Conservation (phyloP, 2,797 vertebrate genomes). For the Synaphobranchus kaupii region DNA sequence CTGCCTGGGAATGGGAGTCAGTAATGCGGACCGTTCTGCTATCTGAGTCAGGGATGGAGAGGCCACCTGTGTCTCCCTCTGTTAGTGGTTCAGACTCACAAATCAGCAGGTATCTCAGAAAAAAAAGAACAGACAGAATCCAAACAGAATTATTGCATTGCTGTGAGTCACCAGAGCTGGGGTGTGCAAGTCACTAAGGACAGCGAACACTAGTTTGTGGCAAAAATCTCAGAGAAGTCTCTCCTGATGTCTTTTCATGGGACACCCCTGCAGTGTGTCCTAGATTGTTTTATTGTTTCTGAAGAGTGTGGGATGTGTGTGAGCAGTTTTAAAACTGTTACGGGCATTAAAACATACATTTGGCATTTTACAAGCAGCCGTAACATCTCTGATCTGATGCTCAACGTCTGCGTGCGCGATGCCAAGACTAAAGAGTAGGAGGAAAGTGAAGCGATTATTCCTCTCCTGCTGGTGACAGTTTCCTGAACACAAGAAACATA, state of each 20-base stretch:
- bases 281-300: neutral
- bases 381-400: neutral
- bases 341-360: neutral
- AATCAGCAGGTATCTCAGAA: neutral
- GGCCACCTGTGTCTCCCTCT: neutral
- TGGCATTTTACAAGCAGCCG: neutral
- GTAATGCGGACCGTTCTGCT: neutral
- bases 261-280: neutral
- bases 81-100: neutral
- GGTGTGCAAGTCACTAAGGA: too few relatives aligned
- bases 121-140: too few relatives aligned
- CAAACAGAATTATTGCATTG: neutral
- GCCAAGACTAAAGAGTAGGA: neutral
- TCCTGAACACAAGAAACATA: constrained; percentile 25
- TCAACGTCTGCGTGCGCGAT: neutral
- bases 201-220: neutral
- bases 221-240: neutral
- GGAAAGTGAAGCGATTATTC: neutral
- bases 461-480: neutral
- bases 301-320: neutral
- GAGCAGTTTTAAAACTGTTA: neutral
- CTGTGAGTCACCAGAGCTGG: neutral
- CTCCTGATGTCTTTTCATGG: neutral
- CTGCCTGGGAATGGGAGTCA: neutral
- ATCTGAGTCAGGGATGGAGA: neutral